A percentile compares a stretch with the other conserved stretches of the same genome.
These are phyloP conservation scores for Siniperca chuatsi DNA, from an alignment of 2,113 vertebrate species.

Conservation along the genomic window DNA sequence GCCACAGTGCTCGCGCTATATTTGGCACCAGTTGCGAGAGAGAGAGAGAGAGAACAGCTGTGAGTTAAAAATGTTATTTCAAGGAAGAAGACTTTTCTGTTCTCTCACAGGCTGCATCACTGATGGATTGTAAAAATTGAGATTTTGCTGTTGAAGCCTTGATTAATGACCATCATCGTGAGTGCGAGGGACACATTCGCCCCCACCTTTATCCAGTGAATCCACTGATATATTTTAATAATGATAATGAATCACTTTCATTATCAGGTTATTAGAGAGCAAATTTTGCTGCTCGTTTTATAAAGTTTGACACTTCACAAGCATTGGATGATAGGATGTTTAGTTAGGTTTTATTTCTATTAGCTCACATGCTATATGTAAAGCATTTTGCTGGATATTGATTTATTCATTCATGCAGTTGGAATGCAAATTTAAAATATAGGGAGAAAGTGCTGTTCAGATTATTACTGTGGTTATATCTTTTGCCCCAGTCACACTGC, in stretches of 20 bases:
- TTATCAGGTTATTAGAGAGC: background rate
- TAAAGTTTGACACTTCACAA: background rate
- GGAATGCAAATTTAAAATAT: background rate
- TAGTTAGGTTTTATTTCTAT: background rate
- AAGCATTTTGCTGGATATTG: background rate
- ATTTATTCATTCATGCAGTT: background rate
- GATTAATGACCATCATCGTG: background rate
- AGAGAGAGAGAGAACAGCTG: background rate
- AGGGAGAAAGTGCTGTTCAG: background rate
- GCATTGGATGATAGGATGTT: background rate
- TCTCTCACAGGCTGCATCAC: background rate
- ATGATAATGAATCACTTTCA: conserved; percentile 1
- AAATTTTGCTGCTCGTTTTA: background rate
- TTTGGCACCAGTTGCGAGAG: background rate
- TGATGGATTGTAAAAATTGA: conserved; percentile 7
- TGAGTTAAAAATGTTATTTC: background rate
- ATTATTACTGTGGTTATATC: background rate
- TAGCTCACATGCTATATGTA: no score
- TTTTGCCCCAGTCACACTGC: background rate
- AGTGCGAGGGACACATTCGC: background rate
- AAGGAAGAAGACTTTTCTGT: background rate
- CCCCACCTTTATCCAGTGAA: background rate
- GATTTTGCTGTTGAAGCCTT: background rate
- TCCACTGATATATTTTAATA: background rate
- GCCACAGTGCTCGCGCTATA: background rate